A percentile compares a stretch with the other conserved stretches of the same genome.
phyloP scores from a whole-genome alignment of 2,888 invertebrate genomes.

The Melolontha melolontha region DNA sequence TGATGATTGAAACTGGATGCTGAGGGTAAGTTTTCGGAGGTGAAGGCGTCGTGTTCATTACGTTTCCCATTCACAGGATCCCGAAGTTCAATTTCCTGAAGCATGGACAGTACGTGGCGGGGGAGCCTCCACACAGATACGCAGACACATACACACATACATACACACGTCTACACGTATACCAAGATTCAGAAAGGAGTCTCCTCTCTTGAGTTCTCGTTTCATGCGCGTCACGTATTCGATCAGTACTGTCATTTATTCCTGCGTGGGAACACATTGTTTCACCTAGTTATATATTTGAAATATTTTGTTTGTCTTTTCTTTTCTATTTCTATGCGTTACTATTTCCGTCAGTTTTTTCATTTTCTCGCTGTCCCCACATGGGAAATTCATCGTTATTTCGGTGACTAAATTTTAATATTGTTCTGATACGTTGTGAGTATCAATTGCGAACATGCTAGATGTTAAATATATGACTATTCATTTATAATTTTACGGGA shows the following conservation, averaged over 20 bases:
- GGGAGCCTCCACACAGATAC: slow-evolving; percentile 37
- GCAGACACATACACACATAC: slow-evolving; percentile 15
- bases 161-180: slow-evolving; percentile 1
- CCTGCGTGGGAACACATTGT: slow-evolving; percentile 38
- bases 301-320: slow-evolving; percentile 38
- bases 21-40: slow-evolving; percentile 40
- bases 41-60: slow-evolving; percentile 54
- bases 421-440: no score
- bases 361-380: no score
- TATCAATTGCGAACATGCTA: no score
- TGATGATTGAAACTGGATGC: slow-evolving; percentile 25
- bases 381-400: no score
- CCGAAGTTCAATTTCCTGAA: slow-evolving; percentile 59
- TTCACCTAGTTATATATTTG: slow-evolving; percentile 40
- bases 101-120: slow-evolving; percentile 49
- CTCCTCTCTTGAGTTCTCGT: slow-evolving; percentile 37
- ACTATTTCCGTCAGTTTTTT: no score
- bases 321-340: not conserved
- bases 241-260: slow-evolving; percentile 45
- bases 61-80: slow-evolving; percentile 55
- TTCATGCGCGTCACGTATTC: slow-evolving; percentile 50
- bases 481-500: no score
- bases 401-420: no score
- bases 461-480: no score
- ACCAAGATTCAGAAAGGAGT: no score